Evolutionary conservation across 2,888 invertebrate species (phyloP), one percentile per base, ranked within the genome.

Genomic region (Aphelenchoides bicaudatus): DNA sequence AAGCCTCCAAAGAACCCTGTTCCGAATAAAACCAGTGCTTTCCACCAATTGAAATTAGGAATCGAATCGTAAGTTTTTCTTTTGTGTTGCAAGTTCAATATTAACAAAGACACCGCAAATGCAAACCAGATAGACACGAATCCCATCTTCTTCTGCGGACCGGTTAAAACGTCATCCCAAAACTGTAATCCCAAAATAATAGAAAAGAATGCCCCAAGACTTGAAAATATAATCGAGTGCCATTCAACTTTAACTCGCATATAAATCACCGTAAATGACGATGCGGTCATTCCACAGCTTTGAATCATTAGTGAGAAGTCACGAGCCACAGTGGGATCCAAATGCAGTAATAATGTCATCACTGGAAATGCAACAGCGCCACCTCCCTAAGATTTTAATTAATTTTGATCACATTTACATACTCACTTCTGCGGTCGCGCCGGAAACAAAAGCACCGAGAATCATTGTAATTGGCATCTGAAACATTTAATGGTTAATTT

Each of bases 111-210:
- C 25, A 70, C 61, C 19, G 74, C 72, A 50, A 75, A 74, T 3
- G 71, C 59, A 55, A 73, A 68, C 71, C 71, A 74, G 19, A 74
- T 59, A 37, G 72, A 66, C 19, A 74, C 74, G 56, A 75, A 74
- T 10, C 59, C 58, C 64, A 74, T 74, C 63, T 43, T 43, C 43
- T 51, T 51, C 25, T 2, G 8, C n/a, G 31, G 5, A 58, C 58
- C 58, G n/a, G 46, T 59, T 8, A 59, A 38, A 19, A 59, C 10
- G 30, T 49, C 8, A 27, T 65, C 62, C 25, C 49, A 21, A 39
- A 48, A 62, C 31, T 66, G 59, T 21, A 76, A 54, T 5, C 74
- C 72, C n/a, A 73, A 34, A 13, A 75, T 59, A 29, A 71, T 61
- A 16, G 71, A 67, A 10, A 63, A 23, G 2, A 59, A 48, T n/a